phyloP scores from a whole-genome alignment of 2,888 invertebrate genomes.

The Drosophila falleni region DNA sequence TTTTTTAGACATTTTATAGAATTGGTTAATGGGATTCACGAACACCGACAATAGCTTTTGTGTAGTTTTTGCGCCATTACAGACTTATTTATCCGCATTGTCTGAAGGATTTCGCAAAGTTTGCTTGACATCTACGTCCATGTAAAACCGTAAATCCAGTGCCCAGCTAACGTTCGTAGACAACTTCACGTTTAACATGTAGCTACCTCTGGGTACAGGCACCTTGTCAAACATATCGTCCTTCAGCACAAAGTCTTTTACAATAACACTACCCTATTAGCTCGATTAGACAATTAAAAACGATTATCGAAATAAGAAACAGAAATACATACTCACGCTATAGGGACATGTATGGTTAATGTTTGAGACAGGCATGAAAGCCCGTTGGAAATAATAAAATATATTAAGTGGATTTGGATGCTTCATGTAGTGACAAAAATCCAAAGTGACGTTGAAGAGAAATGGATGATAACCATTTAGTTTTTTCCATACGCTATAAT shows the following conservation, averaged over 20 bases:
- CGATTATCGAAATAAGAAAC: no score
- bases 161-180: not conserved
- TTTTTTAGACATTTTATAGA: no score
- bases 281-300: no score
- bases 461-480: not conserved
- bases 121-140: not conserved
- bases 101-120: conserved; percentile 1
- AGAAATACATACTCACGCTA: no score
- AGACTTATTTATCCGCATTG: no score
- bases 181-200: not conserved
- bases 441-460: not conserved
- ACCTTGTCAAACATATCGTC: not conserved
- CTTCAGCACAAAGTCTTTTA: no score
- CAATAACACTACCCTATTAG: no score
- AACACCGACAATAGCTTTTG: no score
- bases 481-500: not conserved
- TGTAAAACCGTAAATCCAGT: not conserved
- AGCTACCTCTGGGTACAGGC: no score
- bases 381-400: conserved; percentile 23
- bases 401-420: not conserved
- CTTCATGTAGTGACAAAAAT: not conserved
- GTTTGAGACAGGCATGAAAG: not conserved
- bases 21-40: no score
- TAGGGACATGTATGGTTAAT: no score
- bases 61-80: no score